These are phyloP conservation scores for Campylomormyrus numenius DNA, from an alignment of 2,113 vertebrate genomes.

Conservation along the genomic window DNA sequence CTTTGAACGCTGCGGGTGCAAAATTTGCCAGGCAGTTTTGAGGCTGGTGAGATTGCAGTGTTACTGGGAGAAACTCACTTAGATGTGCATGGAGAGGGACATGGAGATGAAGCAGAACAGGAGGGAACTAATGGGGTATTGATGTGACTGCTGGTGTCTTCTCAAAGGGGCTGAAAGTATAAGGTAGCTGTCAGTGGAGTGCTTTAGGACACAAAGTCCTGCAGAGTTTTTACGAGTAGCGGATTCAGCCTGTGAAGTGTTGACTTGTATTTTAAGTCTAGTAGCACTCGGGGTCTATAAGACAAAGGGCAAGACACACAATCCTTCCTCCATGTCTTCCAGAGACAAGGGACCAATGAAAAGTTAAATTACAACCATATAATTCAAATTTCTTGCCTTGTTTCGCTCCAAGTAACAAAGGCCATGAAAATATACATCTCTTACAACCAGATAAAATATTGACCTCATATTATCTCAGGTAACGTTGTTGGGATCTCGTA, in stretches of 20 bases:
- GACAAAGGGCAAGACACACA: constrained; percentile 55
- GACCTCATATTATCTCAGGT: constrained; percentile 44
- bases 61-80: not conserved
- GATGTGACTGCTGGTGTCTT: constrained; percentile 16
- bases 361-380: constrained; percentile 56
- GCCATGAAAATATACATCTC: constrained; percentile 30
- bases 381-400: constrained; percentile 33
- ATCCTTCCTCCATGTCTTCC: constrained; percentile 43
- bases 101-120: not conserved
- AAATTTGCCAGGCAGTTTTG: constrained; percentile 25
- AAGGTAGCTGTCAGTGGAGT: constrained; percentile 40
- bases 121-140: not conserved
- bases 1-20: constrained; percentile 32
- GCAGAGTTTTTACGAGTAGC: constrained; percentile 35
- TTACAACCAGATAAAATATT: constrained; percentile 48
- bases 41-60: constrained; percentile 21
- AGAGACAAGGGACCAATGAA: constrained; percentile 46
- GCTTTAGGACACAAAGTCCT: constrained; percentile 46
- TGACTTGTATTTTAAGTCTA: constrained; percentile 51
- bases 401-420: constrained; percentile 40
- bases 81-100: constrained; percentile 1
- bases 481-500: constrained; percentile 37
- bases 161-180: constrained; percentile 40
- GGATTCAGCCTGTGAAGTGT: constrained; percentile 35
- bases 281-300: constrained; percentile 44